Percentiles rank a stretch among this genome's conserved stretches.
These are phyloP conservation scores for Protobothrops mucrosquamatus DNA, from an alignment of 2,113 vertebrate genomes.

Conservation along the genomic window DNA sequence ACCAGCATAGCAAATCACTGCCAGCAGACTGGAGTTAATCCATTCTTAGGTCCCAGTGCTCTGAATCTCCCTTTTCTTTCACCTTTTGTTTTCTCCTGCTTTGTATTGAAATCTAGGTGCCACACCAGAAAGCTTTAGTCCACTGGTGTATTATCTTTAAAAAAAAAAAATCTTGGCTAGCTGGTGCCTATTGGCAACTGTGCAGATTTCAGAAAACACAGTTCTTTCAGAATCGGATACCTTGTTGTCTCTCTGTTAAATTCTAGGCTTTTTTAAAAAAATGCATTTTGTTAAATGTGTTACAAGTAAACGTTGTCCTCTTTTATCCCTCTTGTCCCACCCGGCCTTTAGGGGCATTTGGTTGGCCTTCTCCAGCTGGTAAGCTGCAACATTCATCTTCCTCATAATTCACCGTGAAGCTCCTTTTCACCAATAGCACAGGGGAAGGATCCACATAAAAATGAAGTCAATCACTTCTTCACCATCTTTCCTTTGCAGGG, in stretches of 20 bases:
- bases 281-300: constrained; percentile 14
- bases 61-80: constrained; percentile 61
- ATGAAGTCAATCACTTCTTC: constrained; percentile 40
- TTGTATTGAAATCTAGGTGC: constrained; percentile 58
- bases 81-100: constrained; percentile 55
- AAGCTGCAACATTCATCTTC: constrained; percentile 39
- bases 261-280: constrained; percentile 24
- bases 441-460: constrained; percentile 21
- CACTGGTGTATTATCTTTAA: constrained; percentile 47
- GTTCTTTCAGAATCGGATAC: constrained; percentile 29
- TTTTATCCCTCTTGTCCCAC: neutral
- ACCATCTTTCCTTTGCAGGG: constrained; percentile 12
- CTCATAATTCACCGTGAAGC: constrained; percentile 49
- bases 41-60: constrained; percentile 60
- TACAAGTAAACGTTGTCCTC: constrained; percentile 21
- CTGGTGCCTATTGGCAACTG: constrained; percentile 36
- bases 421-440: constrained; percentile 36
- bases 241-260: constrained; percentile 33
- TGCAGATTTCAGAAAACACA: constrained; percentile 36
- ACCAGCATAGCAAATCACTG: constrained; percentile 61
- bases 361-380: constrained; percentile 59
- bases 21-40: constrained; percentile 61
- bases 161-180: constrained; percentile 38
- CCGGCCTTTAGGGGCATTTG: neutral
- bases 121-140: constrained; percentile 51